phyloP scores from a whole-genome alignment of 2,797 vertebrate genomes.

The Rhinophrynus dorsalis region DNA sequence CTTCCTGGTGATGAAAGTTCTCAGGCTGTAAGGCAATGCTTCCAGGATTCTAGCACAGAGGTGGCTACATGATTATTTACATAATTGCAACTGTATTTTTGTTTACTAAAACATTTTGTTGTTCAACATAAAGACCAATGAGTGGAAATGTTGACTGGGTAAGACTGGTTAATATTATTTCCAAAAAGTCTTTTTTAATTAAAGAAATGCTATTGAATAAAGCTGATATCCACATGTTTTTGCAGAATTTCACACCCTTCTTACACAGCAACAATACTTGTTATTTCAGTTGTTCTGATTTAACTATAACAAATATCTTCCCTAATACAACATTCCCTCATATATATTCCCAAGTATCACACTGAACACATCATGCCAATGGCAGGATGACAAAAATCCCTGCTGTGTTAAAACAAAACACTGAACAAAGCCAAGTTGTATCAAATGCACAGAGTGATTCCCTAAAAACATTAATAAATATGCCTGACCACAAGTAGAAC shows the following conservation, averaged over 20 bases:
- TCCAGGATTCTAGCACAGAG: no score
- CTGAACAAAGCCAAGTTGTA: slow-evolving; percentile 25
- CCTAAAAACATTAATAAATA: slow-evolving; percentile 23
- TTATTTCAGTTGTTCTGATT: slow-evolving; percentile 44
- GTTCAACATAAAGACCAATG: no score
- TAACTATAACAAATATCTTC: slow-evolving; percentile 30
- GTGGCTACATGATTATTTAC: no score
- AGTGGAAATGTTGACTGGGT: not conserved
- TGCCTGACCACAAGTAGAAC: slow-evolving; percentile 21
- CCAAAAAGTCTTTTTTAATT: not conserved
- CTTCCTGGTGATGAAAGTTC: no score
- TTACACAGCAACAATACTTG: slow-evolving; percentile 36
- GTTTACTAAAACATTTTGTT: no score
- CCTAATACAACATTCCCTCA: slow-evolving; percentile 21
- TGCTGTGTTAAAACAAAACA: slow-evolving; percentile 44
- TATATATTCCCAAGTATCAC: slow-evolving; percentile 23
- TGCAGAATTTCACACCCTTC: slow-evolving; percentile 37
- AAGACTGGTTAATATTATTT: slow-evolving; percentile 13
- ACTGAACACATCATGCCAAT: slow-evolving; percentile 19
- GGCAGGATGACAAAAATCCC: slow-evolving; percentile 43
- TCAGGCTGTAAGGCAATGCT: no score
- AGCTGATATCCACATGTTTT: slow-evolving; percentile 13
- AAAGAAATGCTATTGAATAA: slow-evolving; percentile 17
- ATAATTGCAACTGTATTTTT: no score
- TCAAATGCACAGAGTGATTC: slow-evolving; percentile 23